Conservation (phyloP, 2,797 vertebrate genomes). For the Sphaeramia orbicularis region DNA sequence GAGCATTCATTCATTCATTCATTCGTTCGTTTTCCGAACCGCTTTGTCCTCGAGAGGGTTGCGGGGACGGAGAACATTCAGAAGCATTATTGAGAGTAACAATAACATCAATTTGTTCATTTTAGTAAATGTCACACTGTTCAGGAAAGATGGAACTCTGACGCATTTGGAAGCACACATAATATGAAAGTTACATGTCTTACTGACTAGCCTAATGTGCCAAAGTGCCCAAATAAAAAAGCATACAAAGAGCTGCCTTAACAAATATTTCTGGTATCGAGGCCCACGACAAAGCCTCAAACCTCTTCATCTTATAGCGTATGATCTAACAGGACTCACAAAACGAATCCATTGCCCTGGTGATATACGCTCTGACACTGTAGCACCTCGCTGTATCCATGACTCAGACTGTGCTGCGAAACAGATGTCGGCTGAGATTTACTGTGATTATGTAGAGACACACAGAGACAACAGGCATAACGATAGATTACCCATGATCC, state of each 20-base stretch:
- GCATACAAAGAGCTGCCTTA: slow-evolving; percentile 12
- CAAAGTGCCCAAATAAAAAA: slow-evolving; percentile 2
- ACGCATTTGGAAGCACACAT: slow-evolving; percentile 7
- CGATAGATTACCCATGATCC: slow-evolving; percentile 24
- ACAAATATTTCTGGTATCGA: neutral
- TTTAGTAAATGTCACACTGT: slow-evolving; percentile 36
- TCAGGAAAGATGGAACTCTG: slow-evolving; percentile 21
- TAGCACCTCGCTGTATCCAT: slow-evolving; percentile 7
- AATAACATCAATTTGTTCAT: slow-evolving; percentile 22
- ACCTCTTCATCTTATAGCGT: slow-evolving; percentile 38
- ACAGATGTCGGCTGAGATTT: slow-evolving; percentile 60
- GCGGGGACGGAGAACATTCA: slow-evolving; percentile 1
- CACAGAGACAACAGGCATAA: slow-evolving; percentile 34
- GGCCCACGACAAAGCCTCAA: slow-evolving; percentile 16
- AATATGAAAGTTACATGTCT: slow-evolving; percentile 17
- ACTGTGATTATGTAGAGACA: slow-evolving; percentile 43
- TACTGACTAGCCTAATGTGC: slow-evolving; percentile 1
- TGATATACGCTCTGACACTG: slow-evolving; percentile 38
- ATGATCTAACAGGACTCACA: slow-evolving; percentile 28
- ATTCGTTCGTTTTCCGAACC: no score
- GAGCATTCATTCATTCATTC: neutral
- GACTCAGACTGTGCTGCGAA: slow-evolving; percentile 40
- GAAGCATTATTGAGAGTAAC: slow-evolving; percentile 27
- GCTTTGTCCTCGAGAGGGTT: no score
- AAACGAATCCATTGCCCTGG: neutral